These are phyloP conservation scores for Seira sanloemensis DNA, from an alignment of 2,888 invertebrate species.

Conservation along the genomic window DNA sequence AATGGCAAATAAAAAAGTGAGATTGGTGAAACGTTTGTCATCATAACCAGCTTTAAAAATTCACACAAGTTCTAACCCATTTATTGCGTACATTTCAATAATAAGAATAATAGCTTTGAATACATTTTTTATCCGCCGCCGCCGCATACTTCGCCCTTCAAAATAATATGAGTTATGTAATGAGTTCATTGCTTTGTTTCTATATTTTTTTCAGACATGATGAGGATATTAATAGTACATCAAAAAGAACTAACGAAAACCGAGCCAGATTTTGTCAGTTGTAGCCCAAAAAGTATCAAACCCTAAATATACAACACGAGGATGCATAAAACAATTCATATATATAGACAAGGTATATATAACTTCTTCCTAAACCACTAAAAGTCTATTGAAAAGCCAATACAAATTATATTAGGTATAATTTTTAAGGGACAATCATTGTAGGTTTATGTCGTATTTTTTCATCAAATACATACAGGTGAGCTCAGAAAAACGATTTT, in stretches of 20 bases:
- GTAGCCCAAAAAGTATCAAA: slow-evolving; percentile 65
- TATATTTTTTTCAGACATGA: background rate
- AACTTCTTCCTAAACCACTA: slow-evolving; percentile 25
- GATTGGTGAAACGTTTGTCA: background rate
- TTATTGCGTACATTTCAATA: slow-evolving; percentile 59
- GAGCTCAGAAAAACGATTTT: slow-evolving; percentile 55
- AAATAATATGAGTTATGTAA: slow-evolving; percentile 22
- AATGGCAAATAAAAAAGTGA: slow-evolving; percentile 28
- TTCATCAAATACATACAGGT: slow-evolving; percentile 35
- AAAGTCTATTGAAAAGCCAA: slow-evolving; percentile 57
- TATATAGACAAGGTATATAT: background rate
- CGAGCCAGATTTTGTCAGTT: slow-evolving; percentile 62
- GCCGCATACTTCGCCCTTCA: slow-evolving; percentile 53
- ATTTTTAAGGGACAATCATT: slow-evolving; percentile 40
- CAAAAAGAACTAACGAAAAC: slow-evolving; percentile 59
- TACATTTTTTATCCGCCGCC: slow-evolving; percentile 44
- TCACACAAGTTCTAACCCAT: slow-evolving; percentile 58
- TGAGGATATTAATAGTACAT: slow-evolving; percentile 41
- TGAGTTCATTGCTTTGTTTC: slow-evolving; percentile 4
- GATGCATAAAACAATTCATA: slow-evolving; percentile 44
- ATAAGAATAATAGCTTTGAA: slow-evolving; percentile 29
- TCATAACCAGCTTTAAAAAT: slow-evolving; percentile 48
- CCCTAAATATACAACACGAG: slow-evolving; percentile 58
- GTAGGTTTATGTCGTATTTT: slow-evolving; percentile 37
- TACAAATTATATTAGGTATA: slow-evolving; percentile 41